A percentile compares a stretch with the other conserved stretches of the same genome.
phyloP scores from a whole-genome alignment of 2,113 vertebrate genomes.

The Rhea americana region DNA sequence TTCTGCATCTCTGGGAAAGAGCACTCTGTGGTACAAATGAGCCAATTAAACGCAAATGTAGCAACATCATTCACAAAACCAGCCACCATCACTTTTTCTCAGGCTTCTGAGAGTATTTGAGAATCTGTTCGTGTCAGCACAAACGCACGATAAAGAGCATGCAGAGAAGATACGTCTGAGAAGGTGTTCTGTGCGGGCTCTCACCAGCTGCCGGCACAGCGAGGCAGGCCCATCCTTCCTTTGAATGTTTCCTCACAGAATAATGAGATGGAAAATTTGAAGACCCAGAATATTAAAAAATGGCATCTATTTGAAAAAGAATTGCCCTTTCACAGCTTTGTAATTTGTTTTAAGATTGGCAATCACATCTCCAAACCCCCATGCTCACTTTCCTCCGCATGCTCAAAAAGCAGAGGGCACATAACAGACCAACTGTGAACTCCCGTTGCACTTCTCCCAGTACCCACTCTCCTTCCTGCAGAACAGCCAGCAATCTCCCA shows the following conservation, averaged over 20 bases:
- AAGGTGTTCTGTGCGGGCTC: neutral
- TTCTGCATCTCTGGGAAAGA: neutral
- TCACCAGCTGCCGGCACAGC: neutral
- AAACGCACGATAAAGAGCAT: neutral
- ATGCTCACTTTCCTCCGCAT: neutral
- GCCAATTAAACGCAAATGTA: rapidly evolving
- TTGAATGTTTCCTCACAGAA: neutral
- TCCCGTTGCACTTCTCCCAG: neutral
- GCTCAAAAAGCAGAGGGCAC: slow-evolving; percentile 4
- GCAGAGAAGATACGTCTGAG: neutral
- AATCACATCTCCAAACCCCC: neutral
- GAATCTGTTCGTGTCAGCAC: neutral
- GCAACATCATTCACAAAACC: neutral
- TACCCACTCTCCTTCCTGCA: neutral
- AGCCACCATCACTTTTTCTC: rapidly evolving
- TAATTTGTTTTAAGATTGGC: neutral
- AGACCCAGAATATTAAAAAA: neutral
- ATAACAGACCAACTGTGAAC: neutral
- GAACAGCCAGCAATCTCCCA: slow-evolving; percentile 14
- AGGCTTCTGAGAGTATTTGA: neutral
- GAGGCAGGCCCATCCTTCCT: neutral
- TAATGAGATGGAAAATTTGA: neutral
- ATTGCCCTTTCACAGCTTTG: neutral
- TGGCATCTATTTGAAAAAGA: neutral
- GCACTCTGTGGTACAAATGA: neutral